Evolutionary conservation across 2,888 invertebrate genomes (phyloP).

Genomic region (Capitulum mitella): DNA sequence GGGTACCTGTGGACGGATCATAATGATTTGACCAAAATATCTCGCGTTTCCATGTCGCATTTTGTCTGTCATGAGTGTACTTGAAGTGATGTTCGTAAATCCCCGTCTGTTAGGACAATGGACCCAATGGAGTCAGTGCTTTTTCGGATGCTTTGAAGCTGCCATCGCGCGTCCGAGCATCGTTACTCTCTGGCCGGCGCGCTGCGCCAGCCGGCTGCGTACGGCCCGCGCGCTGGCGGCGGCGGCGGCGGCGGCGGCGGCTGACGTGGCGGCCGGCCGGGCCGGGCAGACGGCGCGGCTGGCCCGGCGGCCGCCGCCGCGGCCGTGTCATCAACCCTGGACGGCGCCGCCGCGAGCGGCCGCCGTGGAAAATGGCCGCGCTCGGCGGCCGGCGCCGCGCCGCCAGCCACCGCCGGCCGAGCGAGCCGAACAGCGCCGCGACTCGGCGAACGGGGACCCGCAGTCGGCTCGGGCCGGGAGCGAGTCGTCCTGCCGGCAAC

Average conservation of each 20-base stretch:
- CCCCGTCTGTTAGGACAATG: too few species aligned
- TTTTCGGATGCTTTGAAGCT: too few species aligned
- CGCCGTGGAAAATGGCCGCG: constrained; percentile 13
- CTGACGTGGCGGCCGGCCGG: neutral
- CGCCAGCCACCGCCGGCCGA: neutral
- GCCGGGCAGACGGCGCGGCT: constrained; percentile 9
- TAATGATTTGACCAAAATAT: too few species aligned
- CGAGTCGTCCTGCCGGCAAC: too few species aligned
- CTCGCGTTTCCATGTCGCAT: too few species aligned
- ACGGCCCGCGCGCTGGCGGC: neutral
- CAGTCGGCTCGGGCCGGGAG: neutral
- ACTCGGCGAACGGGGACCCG: neutral
- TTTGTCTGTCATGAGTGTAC: too few species aligned
- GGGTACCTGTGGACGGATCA: too few species aligned
- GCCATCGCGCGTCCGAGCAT: neutral
- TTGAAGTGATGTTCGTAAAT: too few species aligned
- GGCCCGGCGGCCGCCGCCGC: neutral
- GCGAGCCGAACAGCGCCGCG: neutral
- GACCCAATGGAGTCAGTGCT: too few species aligned
- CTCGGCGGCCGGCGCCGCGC: neutral
- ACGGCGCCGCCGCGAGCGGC: neutral
- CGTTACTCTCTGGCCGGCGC: too few species aligned
- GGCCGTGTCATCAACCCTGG: constrained; percentile 14
- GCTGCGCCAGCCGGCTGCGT: neutral
- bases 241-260: neutral